Evolutionary conservation across 2,797 vertebrate genomes (phyloP), one percentile per base, ranked within the genome.

Genomic region (Eutrigla gurnardus): DNA sequence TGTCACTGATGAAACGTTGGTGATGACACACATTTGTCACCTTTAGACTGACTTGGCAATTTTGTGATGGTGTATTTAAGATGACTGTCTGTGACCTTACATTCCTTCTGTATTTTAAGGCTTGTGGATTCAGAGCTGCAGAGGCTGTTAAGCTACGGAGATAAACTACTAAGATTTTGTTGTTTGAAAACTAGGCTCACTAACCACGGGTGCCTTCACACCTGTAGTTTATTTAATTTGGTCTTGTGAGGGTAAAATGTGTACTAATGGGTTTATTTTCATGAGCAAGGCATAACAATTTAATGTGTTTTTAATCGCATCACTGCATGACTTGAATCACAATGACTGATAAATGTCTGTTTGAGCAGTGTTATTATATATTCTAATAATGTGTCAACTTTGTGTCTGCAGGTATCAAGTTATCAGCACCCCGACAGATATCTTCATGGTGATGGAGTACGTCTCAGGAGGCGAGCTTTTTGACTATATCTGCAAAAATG

Each of bases 381-480:
- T 61, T 14, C 13, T 58, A 13, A 35, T 43, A 6, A 36, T 71
- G 32, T 62, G 64, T 54, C 12, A 37, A 36, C 14, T 57, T 40
- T 75, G 52, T 70, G 43, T 88, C 83, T 81, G 40, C 92, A 99
- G 98, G 93, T 99, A 99, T 94, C 98, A 99, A 89, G 98, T 99
- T 89, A 99, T 99, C 88, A 99, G 98, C 94, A 99, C 98, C 82
- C 98, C 98, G 6, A 99, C 98, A 80, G 98, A 99, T 89, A 99
- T 99, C 92, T 99, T 99, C 93, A 99, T 99, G 98, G 98, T 99
- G 86, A 99, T 99, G 98, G 98, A 99, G 78, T 98, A 99, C 87
- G 98, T 99, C 88, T 97, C 98, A 33, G 98, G 98, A 80, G 98
- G 98, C 90, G 98, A 99, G 91, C 96, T 99, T 60, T 99, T 99